A percentile compares a stretch with the other conserved stretches of the same genome.
These are phyloP conservation scores for Ophion ventricosus DNA, from an alignment of 2,888 invertebrate species.

Conservation along the genomic window DNA sequence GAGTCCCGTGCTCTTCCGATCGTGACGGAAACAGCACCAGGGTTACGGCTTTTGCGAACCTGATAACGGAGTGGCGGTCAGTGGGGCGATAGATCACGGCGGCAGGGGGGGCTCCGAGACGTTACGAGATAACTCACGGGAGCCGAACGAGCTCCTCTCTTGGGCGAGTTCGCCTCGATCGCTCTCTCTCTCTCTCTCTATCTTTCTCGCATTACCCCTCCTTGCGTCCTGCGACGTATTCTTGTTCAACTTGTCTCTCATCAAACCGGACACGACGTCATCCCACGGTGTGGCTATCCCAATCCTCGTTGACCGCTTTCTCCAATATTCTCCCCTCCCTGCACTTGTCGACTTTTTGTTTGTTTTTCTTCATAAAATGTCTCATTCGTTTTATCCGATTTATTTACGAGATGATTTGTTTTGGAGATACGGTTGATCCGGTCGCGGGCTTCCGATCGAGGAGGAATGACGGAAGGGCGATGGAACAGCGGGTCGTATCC, in stretches of 20 bases:
- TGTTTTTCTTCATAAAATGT: too few species aligned
- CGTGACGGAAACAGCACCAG: constrained; percentile 39
- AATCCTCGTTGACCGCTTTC: too few species aligned
- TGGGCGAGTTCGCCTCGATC: constrained; percentile 62
- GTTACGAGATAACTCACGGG: constrained; percentile 71
- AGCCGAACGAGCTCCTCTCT: constrained; percentile 71
- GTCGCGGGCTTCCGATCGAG: too few species aligned
- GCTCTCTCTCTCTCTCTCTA: constrained; percentile 29
- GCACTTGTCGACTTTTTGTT: too few species aligned
- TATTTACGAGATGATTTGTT: too few species aligned
- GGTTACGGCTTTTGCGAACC: constrained; percentile 74
- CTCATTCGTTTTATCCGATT: too few species aligned
- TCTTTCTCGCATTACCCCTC: background rate
- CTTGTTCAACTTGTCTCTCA: constrained; percentile 4
- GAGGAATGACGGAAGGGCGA: too few species aligned
- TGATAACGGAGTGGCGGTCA: constrained; percentile 81
- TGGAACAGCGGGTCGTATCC: too few species aligned
- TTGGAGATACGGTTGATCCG: too few species aligned
- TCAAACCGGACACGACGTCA: too few species aligned
- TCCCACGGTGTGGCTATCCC: too few species aligned
- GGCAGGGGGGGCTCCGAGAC: constrained; percentile 70
- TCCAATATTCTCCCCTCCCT: too few species aligned
- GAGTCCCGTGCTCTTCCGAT: constrained; percentile 36
- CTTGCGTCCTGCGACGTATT: constrained; percentile 16
- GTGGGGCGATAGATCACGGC: constrained; percentile 78